Evolutionary conservation across 1,140 invertebrate genomes (phyloP).

Genomic region (Hypsibius dujardini): DNA sequence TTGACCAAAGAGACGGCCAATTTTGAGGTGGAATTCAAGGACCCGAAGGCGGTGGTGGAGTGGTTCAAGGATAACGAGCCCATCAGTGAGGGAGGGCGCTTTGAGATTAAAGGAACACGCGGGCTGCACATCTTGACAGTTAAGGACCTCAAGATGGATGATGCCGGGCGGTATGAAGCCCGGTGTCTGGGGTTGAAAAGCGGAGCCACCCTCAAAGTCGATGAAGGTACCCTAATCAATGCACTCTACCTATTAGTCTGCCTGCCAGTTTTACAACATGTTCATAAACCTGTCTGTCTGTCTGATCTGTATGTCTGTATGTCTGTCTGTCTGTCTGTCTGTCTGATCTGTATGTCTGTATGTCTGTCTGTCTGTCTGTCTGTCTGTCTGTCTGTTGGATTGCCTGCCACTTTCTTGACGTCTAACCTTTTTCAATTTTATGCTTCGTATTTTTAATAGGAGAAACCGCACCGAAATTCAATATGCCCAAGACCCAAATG

Average conservation of each 20-base stretch:
- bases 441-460: too few relatives aligned
- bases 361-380: too few relatives aligned
- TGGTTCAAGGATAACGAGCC: slow-evolving; percentile 81
- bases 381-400: too few relatives aligned
- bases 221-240: slow-evolving; percentile 33
- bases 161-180: slow-evolving; percentile 66
- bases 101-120: slow-evolving; percentile 12
- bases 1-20: slow-evolving; percentile 74
- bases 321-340: too few relatives aligned
- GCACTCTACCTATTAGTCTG: too few relatives aligned
- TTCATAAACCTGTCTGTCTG: too few relatives aligned
- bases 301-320: too few relatives aligned
- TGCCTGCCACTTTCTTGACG: too few relatives aligned
- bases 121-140: slow-evolving; percentile 7
- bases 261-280: too few relatives aligned
- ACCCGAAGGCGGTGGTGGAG: slow-evolving; percentile 75
- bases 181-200: slow-evolving; percentile 60
- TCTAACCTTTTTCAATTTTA: too few relatives aligned
- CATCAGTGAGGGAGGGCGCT: slow-evolving; percentile 53
- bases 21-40: slow-evolving; percentile 76
- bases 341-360: too few relatives aligned
- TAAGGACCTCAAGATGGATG: slow-evolving; percentile 28
- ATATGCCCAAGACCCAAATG: slow-evolving; percentile 29
- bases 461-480: slow-evolving; percentile 36
- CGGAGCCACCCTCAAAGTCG: slow-evolving; percentile 58